Base-by-base conservation (phyloP, 2,888 invertebrate species). In the Drosophila sordidula region DNA sequence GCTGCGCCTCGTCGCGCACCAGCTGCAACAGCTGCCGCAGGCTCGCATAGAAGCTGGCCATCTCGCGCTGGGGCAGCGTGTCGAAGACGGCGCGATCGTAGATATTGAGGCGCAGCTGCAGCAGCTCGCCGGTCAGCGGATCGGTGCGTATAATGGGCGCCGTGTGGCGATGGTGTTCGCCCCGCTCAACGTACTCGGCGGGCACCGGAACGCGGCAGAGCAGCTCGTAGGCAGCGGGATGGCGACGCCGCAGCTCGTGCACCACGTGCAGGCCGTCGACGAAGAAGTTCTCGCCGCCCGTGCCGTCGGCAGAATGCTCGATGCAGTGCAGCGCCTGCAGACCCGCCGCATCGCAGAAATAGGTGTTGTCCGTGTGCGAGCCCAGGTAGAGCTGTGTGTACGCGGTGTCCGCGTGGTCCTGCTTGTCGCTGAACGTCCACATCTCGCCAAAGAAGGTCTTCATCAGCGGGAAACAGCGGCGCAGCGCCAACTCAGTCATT, bases 281-380 rank as follows among this genome's bases (percentile, higher is more conserved):
- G 3, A 97, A 92, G 44, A 96, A 92, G 0, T 95, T 96, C 74
- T 96, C 94, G 0, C 97, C 97, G 0, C 97, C 97, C 0, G 89
- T 91, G 0, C 95, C 95, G n/a, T 73, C 68, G 9, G 94, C 93
- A 1, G 77, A 69, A 51, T 94, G 93, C 50, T 93, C 85, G 26
- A 95, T 88, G 76, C 94, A 94, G 84, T 95, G 95, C 55, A 95
- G 93, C 4, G 94, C 93, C 91, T 95, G 94, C 32, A 94, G 87
- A 0, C 96, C 96, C 49, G 95, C 94, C 1, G 96, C 94, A 90
- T 96, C 95, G 54, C 94, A 94, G 77, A 96, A 96, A 87, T 97
- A 97, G 0, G 96, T 96, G 57, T 95, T 95, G 87, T 97, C 97
- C 3, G 95, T 96, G 87, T 97, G 97, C 0, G 95, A 93, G 3